These are phyloP conservation scores for Borostomias antarcticus DNA, from an alignment of 2,797 vertebrate genomes.

Conservation along the genomic window DNA sequence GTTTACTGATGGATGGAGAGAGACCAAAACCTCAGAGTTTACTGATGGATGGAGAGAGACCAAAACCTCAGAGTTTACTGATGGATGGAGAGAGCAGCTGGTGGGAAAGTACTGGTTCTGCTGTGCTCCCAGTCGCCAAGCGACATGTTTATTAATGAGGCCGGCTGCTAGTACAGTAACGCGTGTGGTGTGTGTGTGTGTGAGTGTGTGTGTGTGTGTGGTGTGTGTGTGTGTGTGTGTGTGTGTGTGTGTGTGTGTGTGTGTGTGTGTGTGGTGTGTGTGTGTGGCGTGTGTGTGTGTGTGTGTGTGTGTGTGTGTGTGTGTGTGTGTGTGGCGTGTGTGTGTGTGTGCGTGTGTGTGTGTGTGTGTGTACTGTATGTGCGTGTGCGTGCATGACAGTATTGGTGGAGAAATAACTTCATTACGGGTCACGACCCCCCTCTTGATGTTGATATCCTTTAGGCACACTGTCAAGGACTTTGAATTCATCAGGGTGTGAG, in stretches of 20 bases:
- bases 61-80: slow-evolving; percentile 28
- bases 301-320: slow-evolving; percentile 21
- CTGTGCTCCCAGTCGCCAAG: slow-evolving; percentile 18
- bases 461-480: slow-evolving; percentile 66
- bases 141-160: slow-evolving; percentile 53
- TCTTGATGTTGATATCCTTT: slow-evolving; percentile 67
- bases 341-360: slow-evolving; percentile 29
- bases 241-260: slow-evolving; percentile 21
- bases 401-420: slow-evolving; percentile 61
- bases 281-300: slow-evolving; percentile 25
- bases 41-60: too few species aligned
- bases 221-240: slow-evolving; percentile 22
- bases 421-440: slow-evolving; percentile 61
- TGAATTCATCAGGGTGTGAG: slow-evolving; percentile 58
- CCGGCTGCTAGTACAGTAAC: slow-evolving; percentile 29
- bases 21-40: too few species aligned
- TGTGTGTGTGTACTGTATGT: too few species aligned
- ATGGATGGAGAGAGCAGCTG: slow-evolving; percentile 54
- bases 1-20: too few species aligned
- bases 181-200: slow-evolving; percentile 19
- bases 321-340: slow-evolving; percentile 24
- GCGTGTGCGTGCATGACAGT: slow-evolving; percentile 41
- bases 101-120: slow-evolving; percentile 27
- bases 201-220: slow-evolving; percentile 29
- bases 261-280: slow-evolving; percentile 24